Percentiles rank a stretch among this genome's conserved stretches.
phyloP scores from a whole-genome alignment of 2,888 invertebrate species.

The Morpho deidamia region DNA sequence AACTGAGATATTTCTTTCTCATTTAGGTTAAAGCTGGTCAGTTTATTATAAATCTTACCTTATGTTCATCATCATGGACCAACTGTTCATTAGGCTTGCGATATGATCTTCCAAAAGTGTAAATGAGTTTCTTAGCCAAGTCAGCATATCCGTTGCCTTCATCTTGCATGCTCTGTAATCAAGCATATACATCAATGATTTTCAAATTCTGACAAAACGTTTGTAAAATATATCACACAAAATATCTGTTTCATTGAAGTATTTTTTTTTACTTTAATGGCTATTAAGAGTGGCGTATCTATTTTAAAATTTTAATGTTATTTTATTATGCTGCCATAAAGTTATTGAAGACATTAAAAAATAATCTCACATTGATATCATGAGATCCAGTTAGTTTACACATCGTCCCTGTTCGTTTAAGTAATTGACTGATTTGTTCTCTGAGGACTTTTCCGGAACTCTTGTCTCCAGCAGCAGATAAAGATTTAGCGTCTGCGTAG shows the following conservation, averaged over 20 bases:
- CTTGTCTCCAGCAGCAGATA: constrained; percentile 92
- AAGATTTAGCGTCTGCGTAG: constrained; percentile 81
- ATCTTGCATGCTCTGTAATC: constrained; percentile 48
- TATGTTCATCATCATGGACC: constrained; percentile 36
- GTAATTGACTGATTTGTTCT: constrained; percentile 90
- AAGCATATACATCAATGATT: background rate
- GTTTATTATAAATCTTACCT: constrained; percentile 28
- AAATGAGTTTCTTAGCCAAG: constrained; percentile 46
- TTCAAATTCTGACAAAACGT: too few species aligned
- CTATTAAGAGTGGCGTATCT: too few species aligned
- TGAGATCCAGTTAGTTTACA: constrained; percentile 94
- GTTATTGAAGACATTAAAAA: too few species aligned
- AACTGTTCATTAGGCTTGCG: constrained; percentile 25
- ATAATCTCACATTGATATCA: constrained; percentile 81
- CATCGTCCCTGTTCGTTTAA: constrained; percentile 92
- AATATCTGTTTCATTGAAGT: background rate
- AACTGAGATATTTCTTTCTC: too few species aligned
- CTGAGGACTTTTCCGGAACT: constrained; percentile 86
- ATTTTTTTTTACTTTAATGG: background rate
- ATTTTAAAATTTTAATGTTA: background rate
- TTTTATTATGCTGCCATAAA: too few species aligned
- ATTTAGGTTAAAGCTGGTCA: too few species aligned
- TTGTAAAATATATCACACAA: background rate
- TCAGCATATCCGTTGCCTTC: constrained; percentile 42
- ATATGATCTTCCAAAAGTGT: constrained; percentile 33